phyloP scores from a whole-genome alignment of 2,888 invertebrate species.

The Clunio marinus region DNA sequence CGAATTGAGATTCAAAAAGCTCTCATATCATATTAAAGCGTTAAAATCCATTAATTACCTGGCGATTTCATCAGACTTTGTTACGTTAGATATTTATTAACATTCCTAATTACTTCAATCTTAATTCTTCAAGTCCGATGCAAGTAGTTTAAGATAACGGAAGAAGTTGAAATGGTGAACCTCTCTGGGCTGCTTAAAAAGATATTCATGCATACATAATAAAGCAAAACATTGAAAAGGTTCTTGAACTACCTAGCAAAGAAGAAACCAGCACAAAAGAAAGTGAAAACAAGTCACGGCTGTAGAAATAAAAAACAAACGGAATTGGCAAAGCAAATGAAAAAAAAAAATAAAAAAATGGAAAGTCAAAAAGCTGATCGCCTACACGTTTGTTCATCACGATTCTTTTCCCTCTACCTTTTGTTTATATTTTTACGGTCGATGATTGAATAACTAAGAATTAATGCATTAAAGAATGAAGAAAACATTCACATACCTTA shows the following conservation, averaged over 20 bases:
- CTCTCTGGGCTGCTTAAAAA: neutral
- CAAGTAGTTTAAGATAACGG: too few species aligned
- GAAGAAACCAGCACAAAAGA: constrained; percentile 1
- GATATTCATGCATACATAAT: neutral
- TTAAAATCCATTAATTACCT: too few species aligned
- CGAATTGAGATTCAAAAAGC: neutral
- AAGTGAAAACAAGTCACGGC: constrained; percentile 25
- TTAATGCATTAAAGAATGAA: neutral
- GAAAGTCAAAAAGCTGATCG: constrained; percentile 24
- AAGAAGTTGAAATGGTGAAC: too few species aligned
- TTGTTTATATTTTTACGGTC: neutral
- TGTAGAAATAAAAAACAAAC: neutral
- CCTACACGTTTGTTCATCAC: constrained; percentile 22
- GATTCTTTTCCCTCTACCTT: too few species aligned
- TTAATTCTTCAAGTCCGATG: too few species aligned
- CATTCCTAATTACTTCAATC: too few species aligned
- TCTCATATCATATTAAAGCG: too few species aligned
- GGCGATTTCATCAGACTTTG: too few species aligned
- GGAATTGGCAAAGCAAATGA: constrained; percentile 29
- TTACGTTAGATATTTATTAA: too few species aligned
- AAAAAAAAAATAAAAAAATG: constrained; percentile 23
- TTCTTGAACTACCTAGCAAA: constrained; percentile 23
- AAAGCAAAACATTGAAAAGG: constrained; percentile 17
- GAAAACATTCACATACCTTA: neutral
- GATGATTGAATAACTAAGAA: constrained; percentile 2